A percentile compares a stretch with the other conserved stretches of the same genome.
Conservation (phyloP, 2,888 invertebrate species). For the Blastobasis lacticolella region DNA sequence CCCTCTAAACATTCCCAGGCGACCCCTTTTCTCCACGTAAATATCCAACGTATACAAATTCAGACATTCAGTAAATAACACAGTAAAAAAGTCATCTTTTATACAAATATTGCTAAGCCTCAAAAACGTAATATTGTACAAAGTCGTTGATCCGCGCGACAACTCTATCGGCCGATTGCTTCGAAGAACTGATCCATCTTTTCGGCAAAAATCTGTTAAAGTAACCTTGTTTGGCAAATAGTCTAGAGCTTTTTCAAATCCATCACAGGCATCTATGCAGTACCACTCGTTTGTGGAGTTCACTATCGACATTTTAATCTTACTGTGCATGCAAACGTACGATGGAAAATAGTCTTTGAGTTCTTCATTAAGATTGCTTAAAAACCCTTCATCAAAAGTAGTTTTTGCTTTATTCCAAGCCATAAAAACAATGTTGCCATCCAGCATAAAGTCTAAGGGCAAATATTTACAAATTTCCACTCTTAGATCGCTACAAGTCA, state of each 20-base stretch:
- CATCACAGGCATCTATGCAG: slow-evolving; percentile 31
- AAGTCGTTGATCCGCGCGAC: slow-evolving; percentile 15
- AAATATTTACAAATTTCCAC: slow-evolving; percentile 20
- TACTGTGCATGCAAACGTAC: slow-evolving; percentile 29
- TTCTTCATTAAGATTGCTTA: slow-evolving; percentile 18
- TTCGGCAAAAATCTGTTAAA: slow-evolving; percentile 31
- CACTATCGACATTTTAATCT: slow-evolving; percentile 21
- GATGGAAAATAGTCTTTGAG: slow-evolving; percentile 33
- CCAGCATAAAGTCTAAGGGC: slow-evolving; percentile 28
- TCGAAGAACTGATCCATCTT: slow-evolving; percentile 20
- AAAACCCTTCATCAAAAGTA: slow-evolving; percentile 26
- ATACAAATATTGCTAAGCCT: slow-evolving; percentile 28
- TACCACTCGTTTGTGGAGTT: slow-evolving; percentile 28
- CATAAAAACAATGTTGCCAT: slow-evolving; percentile 34
- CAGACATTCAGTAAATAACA: slow-evolving; percentile 24
- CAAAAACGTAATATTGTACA: slow-evolving; percentile 26
- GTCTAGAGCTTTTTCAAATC: slow-evolving; percentile 21
- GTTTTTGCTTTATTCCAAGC: slow-evolving; percentile 31
- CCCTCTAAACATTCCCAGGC: slow-evolving; percentile 14
- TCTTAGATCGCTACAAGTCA: slow-evolving; percentile 23
- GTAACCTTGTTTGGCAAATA: slow-evolving; percentile 28
- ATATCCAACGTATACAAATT: slow-evolving; percentile 29
- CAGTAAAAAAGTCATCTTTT: slow-evolving; percentile 23
- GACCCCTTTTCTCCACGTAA: slow-evolving; percentile 23
- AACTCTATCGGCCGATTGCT: slow-evolving; percentile 22